A percentile compares a stretch with the other conserved stretches of the same genome.
phyloP scores from a whole-genome alignment of 23 tunicate species.

The Styela plicata region DNA sequence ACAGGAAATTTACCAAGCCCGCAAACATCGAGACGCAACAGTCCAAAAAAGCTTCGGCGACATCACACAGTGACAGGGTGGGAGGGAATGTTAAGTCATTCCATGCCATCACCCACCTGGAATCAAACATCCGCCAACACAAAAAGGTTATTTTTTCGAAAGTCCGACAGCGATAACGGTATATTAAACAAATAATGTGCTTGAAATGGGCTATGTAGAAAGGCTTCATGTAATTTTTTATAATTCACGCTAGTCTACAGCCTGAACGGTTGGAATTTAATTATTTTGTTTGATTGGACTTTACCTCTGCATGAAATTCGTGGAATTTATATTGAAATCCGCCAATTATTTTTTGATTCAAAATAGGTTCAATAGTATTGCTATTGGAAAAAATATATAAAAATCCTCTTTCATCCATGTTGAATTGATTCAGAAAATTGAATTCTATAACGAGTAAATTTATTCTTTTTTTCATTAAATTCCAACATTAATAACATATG shows the following conservation, averaged over 20 bases:
- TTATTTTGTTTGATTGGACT: neutral
- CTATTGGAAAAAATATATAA: no score
- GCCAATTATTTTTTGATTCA: no score
- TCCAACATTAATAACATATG: neutral
- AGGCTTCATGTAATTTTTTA: neutral
- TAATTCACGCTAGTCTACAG: no score
- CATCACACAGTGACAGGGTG: slow-evolving; percentile 24
- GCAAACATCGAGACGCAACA: neutral
- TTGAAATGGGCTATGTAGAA: neutral
- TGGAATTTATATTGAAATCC: no score
- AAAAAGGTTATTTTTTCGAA: slow-evolving; percentile 22
- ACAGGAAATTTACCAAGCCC: slow-evolving; percentile 2
- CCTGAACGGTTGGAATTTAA: no score
- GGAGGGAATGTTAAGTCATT: slow-evolving; percentile 21
- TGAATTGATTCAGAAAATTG: no score
- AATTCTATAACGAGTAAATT: neutral
- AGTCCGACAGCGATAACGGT: slow-evolving; percentile 30
- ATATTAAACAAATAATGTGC: neutral
- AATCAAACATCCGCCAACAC: slow-evolving; percentile 10
- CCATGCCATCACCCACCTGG: slow-evolving; percentile 26
- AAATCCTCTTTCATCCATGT: no score
- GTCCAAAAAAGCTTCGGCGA: slow-evolving; percentile 21
- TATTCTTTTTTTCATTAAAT: neutral
- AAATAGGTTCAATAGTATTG: no score
- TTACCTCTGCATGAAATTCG: neutral